These are phyloP conservation scores for Azemiops feae DNA, from an alignment of 2,113 vertebrate genomes.

Conservation along the genomic window DNA sequence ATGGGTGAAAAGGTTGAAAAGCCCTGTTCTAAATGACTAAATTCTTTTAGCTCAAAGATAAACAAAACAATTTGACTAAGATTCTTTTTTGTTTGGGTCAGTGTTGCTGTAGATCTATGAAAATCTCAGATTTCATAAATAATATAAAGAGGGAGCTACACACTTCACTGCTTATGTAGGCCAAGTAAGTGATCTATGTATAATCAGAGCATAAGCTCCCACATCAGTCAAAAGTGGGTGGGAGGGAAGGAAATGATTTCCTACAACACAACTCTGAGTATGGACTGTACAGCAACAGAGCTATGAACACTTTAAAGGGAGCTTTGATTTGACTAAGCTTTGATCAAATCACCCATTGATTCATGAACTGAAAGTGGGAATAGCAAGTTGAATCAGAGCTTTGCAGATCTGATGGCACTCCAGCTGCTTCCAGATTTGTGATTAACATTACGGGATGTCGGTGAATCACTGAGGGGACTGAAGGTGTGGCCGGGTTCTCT, in stretches of 20 bases:
- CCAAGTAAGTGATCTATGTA: slow-evolving; percentile 11
- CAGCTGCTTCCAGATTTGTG: not conserved
- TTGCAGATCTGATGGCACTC: not conserved
- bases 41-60: not conserved
- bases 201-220: not conserved
- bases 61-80: not conserved
- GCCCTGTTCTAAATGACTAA: not conserved
- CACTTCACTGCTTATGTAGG: slow-evolving; percentile 18
- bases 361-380: not conserved
- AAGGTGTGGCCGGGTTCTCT: not conserved
- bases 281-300: not conserved
- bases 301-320: not conserved
- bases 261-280: not conserved
- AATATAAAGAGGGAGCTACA: slow-evolving; percentile 15
- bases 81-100: not conserved
- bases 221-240: not conserved
- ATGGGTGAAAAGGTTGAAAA: too few relatives aligned
- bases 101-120: slow-evolving; percentile 2
- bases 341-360: not conserved
- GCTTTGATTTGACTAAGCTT: not conserved
- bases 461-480: not conserved
- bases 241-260: not conserved
- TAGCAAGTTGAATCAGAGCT: not conserved
- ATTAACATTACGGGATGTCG: not conserved
- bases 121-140: slow-evolving; percentile 23